These are phyloP conservation scores for Macaca fascicularis DNA, from an alignment of 2,113 vertebrate genomes.

Conservation along the genomic window T2T-MFA8v1.1 NC_088386.1:49630001-49630500, in stretches of 20 bases:
- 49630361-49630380: neutral
- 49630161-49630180: neutral
- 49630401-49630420: neutral
- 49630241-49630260: neutral
- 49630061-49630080: neutral
- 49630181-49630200: neutral
- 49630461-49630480: neutral
- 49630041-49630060: neutral
- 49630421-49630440: neutral
- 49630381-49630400: neutral
- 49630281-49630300: neutral
- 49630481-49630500: neutral
- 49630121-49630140: neutral
- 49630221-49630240: neutral
- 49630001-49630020: neutral
- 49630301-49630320: neutral
- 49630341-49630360: neutral
- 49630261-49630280: neutral
- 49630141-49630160: neutral
- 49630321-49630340: neutral
- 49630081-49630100: neutral
- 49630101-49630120: neutral
- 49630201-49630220: neutral
- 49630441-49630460: neutral
- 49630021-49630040: neutral